Conservation (phyloP, 2,113 vertebrate species). For the Dryoscopus gambensis region DNA sequence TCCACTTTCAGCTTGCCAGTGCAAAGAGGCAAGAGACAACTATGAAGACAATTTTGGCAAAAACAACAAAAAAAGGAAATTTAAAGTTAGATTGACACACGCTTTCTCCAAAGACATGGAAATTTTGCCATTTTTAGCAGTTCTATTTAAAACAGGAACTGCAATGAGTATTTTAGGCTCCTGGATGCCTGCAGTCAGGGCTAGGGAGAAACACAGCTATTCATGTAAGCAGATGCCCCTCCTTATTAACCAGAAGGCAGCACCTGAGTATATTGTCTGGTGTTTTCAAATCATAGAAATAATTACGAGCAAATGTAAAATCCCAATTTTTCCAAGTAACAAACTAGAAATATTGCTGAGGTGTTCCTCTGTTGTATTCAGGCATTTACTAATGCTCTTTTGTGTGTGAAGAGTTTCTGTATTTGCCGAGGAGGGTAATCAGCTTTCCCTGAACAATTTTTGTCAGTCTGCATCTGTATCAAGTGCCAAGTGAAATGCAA, state of each 20-base stretch:
- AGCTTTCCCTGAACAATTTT: constrained; percentile 6
- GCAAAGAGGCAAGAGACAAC: background rate
- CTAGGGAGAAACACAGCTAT: background rate
- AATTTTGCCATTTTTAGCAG: constrained; percentile 49
- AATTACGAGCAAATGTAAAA: background rate
- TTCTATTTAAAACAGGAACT: constrained; percentile 47
- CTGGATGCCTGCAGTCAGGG: constrained; percentile 28
- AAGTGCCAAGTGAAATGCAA: constrained; percentile 11
- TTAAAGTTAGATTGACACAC: background rate
- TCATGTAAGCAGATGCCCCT: background rate
- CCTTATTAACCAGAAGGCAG: background rate
- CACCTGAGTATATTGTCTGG: background rate
- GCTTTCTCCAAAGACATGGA: constrained; percentile 37
- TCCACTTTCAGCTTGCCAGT: background rate
- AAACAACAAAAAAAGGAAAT: background rate
- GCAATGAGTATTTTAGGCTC: constrained; percentile 23
- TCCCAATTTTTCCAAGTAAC: background rate
- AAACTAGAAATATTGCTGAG: background rate
- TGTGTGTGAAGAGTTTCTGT: background rate
- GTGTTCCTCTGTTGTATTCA: background rate
- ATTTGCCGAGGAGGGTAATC: background rate
- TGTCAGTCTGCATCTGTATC: background rate
- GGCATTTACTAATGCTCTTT: background rate
- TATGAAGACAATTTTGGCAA: background rate
- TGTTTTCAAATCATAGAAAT: background rate